phyloP scores from a whole-genome alignment of 2,888 invertebrate genomes.

The Lysandra coridon region DNA sequence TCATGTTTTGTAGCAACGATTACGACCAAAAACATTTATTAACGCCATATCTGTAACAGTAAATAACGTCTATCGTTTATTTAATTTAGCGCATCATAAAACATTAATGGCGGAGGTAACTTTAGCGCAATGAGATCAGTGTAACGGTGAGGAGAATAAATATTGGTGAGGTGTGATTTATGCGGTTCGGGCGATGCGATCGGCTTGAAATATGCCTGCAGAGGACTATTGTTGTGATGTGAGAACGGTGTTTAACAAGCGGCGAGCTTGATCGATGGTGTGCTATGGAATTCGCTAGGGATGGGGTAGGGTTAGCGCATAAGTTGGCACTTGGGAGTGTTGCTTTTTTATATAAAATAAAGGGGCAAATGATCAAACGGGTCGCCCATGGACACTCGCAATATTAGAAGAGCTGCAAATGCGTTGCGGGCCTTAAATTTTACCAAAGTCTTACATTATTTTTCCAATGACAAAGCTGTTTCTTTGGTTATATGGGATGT shows the following conservation, averaged over 20 bases:
- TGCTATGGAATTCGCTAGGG: conserved; percentile 52
- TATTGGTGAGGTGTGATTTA: conserved; percentile 79
- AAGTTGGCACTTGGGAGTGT: too few species aligned
- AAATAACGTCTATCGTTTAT: conserved; percentile 19
- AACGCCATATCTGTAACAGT: too few species aligned
- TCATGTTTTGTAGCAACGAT: too few species aligned
- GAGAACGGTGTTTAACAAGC: conserved; percentile 79
- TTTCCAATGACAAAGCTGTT: too few species aligned
- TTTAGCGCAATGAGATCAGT: conserved; percentile 35
- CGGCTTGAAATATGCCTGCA: conserved; percentile 77
- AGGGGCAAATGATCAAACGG: too few species aligned
- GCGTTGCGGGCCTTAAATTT: too few species aligned
- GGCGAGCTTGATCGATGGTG: conserved; percentile 69
- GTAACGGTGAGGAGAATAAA: conserved; percentile 71
- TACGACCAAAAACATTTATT: too few species aligned
- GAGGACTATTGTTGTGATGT: conserved; percentile 77
- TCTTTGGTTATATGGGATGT: too few species aligned
- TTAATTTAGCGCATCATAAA: conserved; percentile 20
- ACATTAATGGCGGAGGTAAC: conserved; percentile 4
- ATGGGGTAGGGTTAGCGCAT: neutral
- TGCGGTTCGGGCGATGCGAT: conserved; percentile 70
- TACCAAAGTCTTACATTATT: too few species aligned
- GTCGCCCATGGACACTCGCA: too few species aligned
- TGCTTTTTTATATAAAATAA: too few species aligned
- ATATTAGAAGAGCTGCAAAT: too few species aligned